These are phyloP conservation scores for Beris morrisii DNA, from an alignment of 2,888 invertebrate species.

Conservation along the genomic window DNA sequence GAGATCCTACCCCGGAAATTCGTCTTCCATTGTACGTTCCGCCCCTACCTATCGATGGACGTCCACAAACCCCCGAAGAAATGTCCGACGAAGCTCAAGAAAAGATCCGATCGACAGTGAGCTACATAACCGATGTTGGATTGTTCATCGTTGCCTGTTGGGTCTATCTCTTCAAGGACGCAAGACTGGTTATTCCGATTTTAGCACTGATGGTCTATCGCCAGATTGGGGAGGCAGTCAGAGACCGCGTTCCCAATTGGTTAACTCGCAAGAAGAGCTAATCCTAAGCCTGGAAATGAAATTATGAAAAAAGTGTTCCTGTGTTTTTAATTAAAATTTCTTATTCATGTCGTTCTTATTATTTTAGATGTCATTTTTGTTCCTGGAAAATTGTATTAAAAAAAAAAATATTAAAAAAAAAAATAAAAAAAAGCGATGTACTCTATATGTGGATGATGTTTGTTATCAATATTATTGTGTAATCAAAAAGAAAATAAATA, in stretches of 20 bases:
- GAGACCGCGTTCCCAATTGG: slow-evolving; percentile 64
- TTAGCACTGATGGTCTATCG: slow-evolving; percentile 75
- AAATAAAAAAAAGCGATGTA: too few species aligned
- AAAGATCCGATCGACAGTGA: slow-evolving; percentile 69
- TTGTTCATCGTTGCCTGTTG: slow-evolving; percentile 77
- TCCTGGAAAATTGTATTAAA: neutral
- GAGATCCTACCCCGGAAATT: slow-evolving; percentile 26
- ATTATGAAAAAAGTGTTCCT: slow-evolving; percentile 15
- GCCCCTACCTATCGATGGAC: slow-evolving; percentile 19
- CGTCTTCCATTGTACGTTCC: slow-evolving; percentile 18
- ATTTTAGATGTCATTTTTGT: slow-evolving; percentile 3
- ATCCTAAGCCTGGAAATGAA: neutral
- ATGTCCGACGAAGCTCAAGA: slow-evolving; percentile 66
- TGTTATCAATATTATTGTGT: too few species aligned
- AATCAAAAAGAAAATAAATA: too few species aligned
- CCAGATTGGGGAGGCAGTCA: slow-evolving; percentile 69
- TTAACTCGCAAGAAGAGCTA: slow-evolving; percentile 53
- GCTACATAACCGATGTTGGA: slow-evolving; percentile 74
- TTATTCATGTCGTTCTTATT: neutral
- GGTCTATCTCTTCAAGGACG: slow-evolving; percentile 79
- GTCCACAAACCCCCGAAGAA: slow-evolving; percentile 52
- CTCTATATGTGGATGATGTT: too few species aligned
- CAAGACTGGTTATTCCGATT: slow-evolving; percentile 77
- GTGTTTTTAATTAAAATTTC: slow-evolving; percentile 6
- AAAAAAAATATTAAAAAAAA: neutral